A percentile compares a stretch with the other conserved stretches of the same genome.
These are phyloP conservation scores for Phataginus tetradactyla DNA, from an alignment of 2,797 vertebrate species.

Conservation along the genomic window DNA sequence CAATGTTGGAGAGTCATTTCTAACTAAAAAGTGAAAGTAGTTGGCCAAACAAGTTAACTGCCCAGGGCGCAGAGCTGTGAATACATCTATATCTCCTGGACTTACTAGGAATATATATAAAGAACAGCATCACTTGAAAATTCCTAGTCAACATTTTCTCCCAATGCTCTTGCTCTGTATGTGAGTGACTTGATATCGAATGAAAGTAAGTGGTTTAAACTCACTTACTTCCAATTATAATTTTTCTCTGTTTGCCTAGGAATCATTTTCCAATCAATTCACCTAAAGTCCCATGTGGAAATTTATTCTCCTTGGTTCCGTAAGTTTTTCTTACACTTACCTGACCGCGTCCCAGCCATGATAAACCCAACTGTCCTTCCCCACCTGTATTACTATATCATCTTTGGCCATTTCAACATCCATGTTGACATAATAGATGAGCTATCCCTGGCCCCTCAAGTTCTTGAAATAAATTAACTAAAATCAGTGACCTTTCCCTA, in stretches of 20 bases:
- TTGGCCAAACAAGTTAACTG: neutral
- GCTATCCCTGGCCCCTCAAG: neutral
- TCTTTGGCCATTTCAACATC: neutral
- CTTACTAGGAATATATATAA: neutral
- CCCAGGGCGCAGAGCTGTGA: neutral
- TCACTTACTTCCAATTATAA: neutral
- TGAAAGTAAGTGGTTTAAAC: neutral
- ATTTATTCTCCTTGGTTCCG: neutral
- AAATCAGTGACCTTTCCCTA: neutral
- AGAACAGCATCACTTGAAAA: neutral
- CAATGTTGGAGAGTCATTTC: neutral
- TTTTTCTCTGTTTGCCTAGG: neutral
- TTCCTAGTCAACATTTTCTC: neutral
- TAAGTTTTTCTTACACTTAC: neutral
- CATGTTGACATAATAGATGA: neutral
- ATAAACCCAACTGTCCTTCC: neutral
- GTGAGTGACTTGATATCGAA: neutral
- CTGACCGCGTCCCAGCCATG: neutral
- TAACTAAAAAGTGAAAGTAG: neutral
- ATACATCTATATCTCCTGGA: neutral
- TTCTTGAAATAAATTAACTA: neutral
- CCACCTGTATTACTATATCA: no score
- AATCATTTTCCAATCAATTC: neutral
- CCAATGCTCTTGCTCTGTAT: neutral
- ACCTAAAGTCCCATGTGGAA: neutral